phyloP scores from a whole-genome alignment of 2,113 vertebrate species.

The Aramus guarauna region DNA sequence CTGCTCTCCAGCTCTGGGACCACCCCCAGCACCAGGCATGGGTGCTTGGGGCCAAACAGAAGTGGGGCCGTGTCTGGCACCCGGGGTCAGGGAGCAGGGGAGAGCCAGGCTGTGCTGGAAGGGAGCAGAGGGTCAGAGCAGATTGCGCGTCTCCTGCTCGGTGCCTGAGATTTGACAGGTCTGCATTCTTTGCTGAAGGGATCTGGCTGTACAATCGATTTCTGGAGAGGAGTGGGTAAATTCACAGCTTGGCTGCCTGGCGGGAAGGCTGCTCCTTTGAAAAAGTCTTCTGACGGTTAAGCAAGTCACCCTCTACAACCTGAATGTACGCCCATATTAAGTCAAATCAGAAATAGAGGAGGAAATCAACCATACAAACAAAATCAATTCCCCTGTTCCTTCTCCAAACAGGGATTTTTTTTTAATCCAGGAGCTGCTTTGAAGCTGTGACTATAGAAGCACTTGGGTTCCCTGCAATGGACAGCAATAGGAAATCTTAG shows the following conservation, averaged over 20 bases:
- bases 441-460: background rate
- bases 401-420: background rate
- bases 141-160: background rate
- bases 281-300: background rate
- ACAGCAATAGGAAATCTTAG: background rate
- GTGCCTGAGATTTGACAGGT: constrained; percentile 50
- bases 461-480: background rate
- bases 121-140: constrained; percentile 46
- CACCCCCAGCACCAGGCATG: background rate
- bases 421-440: background rate
- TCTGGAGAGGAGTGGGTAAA: background rate
- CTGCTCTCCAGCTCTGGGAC: background rate
- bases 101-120: background rate
- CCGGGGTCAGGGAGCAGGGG: background rate
- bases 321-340: fast-evolving
- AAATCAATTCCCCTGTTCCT: background rate
- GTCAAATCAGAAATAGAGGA: background rate
- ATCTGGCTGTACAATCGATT: constrained; percentile 1
- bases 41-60: background rate
- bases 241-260: background rate
- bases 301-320: background rate
- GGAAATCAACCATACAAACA: background rate
- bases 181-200: constrained; percentile 53
- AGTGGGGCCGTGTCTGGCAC: background rate
- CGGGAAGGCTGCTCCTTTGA: background rate